Evolutionary conservation across 2,113 vertebrate genomes (phyloP).

Genomic region (Eudyptes chrysolophus): DNA sequence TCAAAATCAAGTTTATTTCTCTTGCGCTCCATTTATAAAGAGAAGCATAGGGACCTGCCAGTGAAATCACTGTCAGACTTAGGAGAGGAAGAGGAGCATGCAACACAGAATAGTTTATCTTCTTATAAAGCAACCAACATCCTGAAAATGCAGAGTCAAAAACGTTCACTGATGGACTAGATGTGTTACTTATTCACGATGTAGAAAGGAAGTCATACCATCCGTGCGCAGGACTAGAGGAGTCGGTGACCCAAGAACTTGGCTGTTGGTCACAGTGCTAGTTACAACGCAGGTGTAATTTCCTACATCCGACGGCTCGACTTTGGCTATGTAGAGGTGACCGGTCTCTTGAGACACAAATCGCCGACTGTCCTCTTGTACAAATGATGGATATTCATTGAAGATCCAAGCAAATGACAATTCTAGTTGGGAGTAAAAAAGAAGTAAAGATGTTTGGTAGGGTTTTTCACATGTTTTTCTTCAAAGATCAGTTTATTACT

Average conservation of each 20-base stretch:
- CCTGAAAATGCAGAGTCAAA: not conserved
- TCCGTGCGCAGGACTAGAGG: conserved; percentile 89
- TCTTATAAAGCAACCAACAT: not conserved
- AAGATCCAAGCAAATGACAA: conserved; percentile 92
- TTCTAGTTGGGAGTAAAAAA: conserved; percentile 69
- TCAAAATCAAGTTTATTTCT: not conserved
- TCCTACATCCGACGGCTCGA: conserved; percentile 89
- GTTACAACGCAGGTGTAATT: conserved; percentile 94
- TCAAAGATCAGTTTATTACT: not conserved
- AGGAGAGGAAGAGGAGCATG: not conserved
- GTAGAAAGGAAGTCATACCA: conserved; percentile 72
- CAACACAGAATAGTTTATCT: not conserved
- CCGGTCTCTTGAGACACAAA: conserved; percentile 95
- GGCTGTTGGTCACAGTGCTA: conserved; percentile 78
- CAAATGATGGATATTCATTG: conserved; percentile 89
- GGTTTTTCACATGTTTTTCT: not conserved
- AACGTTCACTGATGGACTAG: rapidly evolving
- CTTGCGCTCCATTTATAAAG: not conserved
- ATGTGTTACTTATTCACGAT: rapidly evolving
- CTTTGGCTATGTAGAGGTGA: conserved; percentile 93
- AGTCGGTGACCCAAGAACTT: conserved; percentile 87
- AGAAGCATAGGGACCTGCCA: not conserved
- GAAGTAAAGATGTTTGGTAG: not conserved
- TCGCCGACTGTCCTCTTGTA: conserved; percentile 89
- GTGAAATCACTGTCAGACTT: not conserved